phyloP scores from a whole-genome alignment of 2,797 vertebrate genomes.

The Dipus sagitta region DNA sequence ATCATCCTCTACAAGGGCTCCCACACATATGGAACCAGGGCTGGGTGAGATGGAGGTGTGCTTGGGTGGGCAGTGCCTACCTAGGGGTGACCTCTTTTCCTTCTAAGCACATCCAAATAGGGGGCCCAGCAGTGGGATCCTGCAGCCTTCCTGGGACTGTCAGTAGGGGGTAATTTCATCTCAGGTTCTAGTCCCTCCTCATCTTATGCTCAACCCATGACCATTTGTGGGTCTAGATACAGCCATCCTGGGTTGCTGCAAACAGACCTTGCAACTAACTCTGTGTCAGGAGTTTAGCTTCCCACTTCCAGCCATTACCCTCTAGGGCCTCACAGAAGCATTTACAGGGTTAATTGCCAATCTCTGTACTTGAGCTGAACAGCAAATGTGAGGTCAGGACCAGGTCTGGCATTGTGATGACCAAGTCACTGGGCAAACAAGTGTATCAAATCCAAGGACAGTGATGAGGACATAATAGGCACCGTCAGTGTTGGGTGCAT shows the following conservation, averaged over 20 bases:
- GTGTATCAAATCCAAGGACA: background rate
- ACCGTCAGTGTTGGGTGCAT: background rate
- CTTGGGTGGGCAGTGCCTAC: background rate
- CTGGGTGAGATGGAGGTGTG: background rate
- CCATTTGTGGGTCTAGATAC: background rate
- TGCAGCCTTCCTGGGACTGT: background rate
- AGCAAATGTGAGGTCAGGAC: constrained; percentile 13
- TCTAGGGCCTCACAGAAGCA: constrained; percentile 13
- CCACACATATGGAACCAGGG: background rate
- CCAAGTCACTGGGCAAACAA: background rate
- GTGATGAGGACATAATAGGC: background rate
- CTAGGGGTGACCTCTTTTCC: background rate
- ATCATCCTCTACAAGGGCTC: background rate
- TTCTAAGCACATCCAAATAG: background rate
- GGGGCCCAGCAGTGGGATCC: background rate
- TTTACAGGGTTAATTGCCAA: constrained; percentile 56
- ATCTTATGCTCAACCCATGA: background rate
- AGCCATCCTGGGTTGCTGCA: background rate
- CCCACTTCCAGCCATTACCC: background rate
- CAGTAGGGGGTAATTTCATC: background rate
- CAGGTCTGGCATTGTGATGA: background rate
- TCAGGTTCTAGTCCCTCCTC: background rate
- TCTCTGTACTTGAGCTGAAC: background rate
- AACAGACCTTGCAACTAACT: background rate
- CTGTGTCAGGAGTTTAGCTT: background rate